These are phyloP conservation scores for Cecropterus lyciades DNA, from an alignment of 1,140 invertebrate genomes.

Conservation along the genomic window DNA sequence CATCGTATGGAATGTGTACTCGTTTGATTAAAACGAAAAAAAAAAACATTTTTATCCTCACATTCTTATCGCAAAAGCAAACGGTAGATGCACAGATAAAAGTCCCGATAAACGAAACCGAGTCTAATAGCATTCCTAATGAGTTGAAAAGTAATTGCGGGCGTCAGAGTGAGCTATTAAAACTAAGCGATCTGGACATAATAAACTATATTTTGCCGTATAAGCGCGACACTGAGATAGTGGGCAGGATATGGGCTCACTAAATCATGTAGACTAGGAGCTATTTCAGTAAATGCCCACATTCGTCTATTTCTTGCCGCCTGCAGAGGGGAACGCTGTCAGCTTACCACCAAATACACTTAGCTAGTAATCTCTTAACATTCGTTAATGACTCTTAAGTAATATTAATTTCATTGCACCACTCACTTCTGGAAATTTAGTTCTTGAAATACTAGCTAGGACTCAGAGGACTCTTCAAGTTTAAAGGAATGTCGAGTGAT, in stretches of 20 bases:
- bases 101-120: slow-evolving; percentile 20
- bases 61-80: slow-evolving; percentile 1
- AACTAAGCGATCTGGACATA: slow-evolving; percentile 33
- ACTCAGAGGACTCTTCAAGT: neutral
- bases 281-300: slow-evolving; percentile 39
- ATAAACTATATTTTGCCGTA: slow-evolving; percentile 38
- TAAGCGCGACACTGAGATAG: slow-evolving; percentile 45
- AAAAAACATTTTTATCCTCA: neutral
- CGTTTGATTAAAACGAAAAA: too few species aligned
- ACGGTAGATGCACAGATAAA: slow-evolving; percentile 6
- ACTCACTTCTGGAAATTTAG: slow-evolving; percentile 7
- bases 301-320: slow-evolving; percentile 39
- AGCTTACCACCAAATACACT: slow-evolving; percentile 36
- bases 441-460: neutral
- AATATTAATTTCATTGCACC: slow-evolving; percentile 22
- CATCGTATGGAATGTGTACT: too few species aligned
- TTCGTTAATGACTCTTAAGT: slow-evolving; percentile 28
- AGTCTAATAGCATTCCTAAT: slow-evolving; percentile 40
- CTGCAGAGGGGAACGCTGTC: slow-evolving; percentile 28
- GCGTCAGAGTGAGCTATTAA: slow-evolving; percentile 42
- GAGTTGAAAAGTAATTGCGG: slow-evolving; percentile 43
- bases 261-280: slow-evolving; percentile 32
- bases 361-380: slow-evolving; percentile 34
- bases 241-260: slow-evolving; percentile 34
- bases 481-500: neutral